phyloP scores from a whole-genome alignment of 2,888 invertebrate species.

The Metopia argyrocephala region DNA sequence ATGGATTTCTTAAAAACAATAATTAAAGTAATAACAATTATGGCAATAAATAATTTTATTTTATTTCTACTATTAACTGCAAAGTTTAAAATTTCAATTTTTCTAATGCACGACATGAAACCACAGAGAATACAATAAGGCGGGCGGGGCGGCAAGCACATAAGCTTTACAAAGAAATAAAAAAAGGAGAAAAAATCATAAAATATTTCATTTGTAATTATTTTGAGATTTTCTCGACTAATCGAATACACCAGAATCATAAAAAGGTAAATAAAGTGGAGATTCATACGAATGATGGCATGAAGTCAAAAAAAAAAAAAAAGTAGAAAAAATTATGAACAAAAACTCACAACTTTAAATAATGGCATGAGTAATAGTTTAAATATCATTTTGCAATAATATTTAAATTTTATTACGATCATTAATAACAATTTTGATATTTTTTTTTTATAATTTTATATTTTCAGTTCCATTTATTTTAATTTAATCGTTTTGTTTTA shows the following conservation, averaged over 20 bases:
- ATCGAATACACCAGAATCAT: no score
- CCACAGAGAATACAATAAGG: not conserved
- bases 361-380: constrained; percentile 62
- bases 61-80: not conserved
- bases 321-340: not conserved
- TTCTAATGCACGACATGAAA: not conserved
- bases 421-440: constrained; percentile 60
- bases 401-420: constrained; percentile 65
- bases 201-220: not conserved
- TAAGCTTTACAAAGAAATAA: not conserved
- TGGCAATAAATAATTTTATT: not conserved
- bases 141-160: not conserved
- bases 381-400: constrained; percentile 63
- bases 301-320: no score
- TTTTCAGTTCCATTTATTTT: not conserved
- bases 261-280: no score
- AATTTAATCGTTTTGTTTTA: not conserved
- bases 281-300: no score
- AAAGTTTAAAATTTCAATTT: not conserved
- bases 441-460: constrained; percentile 1
- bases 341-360: not conserved
- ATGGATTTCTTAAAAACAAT: no score
- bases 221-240: not conserved
- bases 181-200: no score
- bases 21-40: not conserved